Conservation (phyloP, 1,140 invertebrate species). For the Cydia fagiglandana region DNA sequence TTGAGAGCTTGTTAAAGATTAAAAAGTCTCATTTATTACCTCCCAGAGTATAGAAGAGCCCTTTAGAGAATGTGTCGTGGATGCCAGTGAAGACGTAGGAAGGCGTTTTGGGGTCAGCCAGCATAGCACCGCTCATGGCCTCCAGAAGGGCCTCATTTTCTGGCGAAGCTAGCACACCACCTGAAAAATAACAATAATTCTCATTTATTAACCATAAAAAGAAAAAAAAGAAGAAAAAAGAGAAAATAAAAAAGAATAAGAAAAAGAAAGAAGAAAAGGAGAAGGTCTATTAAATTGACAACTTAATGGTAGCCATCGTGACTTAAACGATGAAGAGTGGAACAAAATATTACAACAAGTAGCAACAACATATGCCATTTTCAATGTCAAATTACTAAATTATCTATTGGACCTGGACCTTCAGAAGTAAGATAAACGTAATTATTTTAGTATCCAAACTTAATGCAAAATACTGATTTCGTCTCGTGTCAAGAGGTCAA, state of each 20-base stretch:
- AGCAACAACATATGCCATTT: too few species aligned
- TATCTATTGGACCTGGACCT: background rate
- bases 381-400: too few species aligned
- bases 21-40: background rate
- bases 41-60: background rate
- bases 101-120: background rate
- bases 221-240: too few species aligned
- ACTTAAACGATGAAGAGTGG: too few species aligned
- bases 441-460: background rate
- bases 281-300: too few species aligned
- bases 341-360: too few species aligned
- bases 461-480: background rate
- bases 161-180: slow-evolving; percentile 1
- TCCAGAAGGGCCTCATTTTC: background rate
- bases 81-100: background rate
- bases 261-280: too few species aligned
- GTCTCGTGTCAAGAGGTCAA: background rate
- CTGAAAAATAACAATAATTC: background rate
- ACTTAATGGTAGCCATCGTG: too few species aligned
- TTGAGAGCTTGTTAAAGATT: too few species aligned
- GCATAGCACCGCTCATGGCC: slow-evolving; percentile 6
- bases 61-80: slow-evolving; percentile 5
- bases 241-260: too few species aligned
- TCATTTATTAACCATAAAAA: background rate
- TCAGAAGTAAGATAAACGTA: background rate